Base-by-base conservation (phyloP, 2,888 invertebrate species). In the Volucella inflata region DNA sequence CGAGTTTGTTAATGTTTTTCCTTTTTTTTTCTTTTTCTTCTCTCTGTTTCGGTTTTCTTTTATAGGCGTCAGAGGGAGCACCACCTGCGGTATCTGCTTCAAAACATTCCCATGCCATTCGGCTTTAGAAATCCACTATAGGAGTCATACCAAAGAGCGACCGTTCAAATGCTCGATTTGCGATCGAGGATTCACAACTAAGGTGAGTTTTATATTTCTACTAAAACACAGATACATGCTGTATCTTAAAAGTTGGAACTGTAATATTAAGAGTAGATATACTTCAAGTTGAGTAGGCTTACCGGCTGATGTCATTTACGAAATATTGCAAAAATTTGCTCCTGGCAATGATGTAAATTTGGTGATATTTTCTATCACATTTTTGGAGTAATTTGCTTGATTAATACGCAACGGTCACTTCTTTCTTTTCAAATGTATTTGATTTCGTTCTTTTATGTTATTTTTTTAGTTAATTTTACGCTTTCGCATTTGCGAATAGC, bases 41-140 rank as follows among this genome's bases (percentile, higher is more conserved):
- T 64, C 79, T 60, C 74, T 82, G 48, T n/a, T 55, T 77, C 46
- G n/a, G 46, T 68, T 55, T 48, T 42, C 46, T 10, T 50, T 78
- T 87, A 57, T 87, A 95, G 93, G 95, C 95, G 96, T 96, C 93
- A 95, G 98, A 91, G 97, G 97, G 91, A 98, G 98, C 94, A 92
- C 92, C 88, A 98, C 98, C 91, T 98, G 98, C 94, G 97, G 97
- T 94, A 96, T 99, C 93, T 99, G 99, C 94, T 98, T 97, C 95
- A 99, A 99, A 95, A 98, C 98, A 91, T 99, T 99, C 94, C 98
- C 99, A 91, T 99, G 99, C 94, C 95, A 98, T 94, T 98, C 98
- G 89, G 99, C 99, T 89, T 94, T 99, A 91, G 98, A 98, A 94
- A 98, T 98, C 92, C 98, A 98, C 94, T 98, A 97, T 94, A 95